Percentiles rank a stretch among this genome's conserved stretches.
phyloP scores from a whole-genome alignment of 2,888 invertebrate species.

The Drosophila ustulata region DNA sequence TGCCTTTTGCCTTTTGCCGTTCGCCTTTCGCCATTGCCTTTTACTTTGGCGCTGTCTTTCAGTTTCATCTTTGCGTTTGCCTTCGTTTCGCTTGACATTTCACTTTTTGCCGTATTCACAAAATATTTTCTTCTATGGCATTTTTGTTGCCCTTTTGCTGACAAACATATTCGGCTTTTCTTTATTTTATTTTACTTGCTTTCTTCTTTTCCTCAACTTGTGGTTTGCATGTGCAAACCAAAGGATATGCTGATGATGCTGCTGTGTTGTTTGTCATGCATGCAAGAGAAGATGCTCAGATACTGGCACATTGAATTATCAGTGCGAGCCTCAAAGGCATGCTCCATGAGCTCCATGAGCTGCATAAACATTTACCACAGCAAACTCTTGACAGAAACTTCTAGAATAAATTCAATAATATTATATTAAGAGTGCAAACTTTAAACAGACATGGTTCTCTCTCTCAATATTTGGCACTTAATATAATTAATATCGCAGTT shows the following conservation, averaged over 20 bases:
- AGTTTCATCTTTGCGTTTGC: conserved; percentile 45
- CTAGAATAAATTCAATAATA: not conserved
- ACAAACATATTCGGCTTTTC: conserved; percentile 59
- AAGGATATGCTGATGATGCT: conserved; percentile 38
- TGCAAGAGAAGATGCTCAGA: conserved; percentile 38
- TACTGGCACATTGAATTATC: conserved; percentile 47
- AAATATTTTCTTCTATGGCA: conserved; percentile 48
- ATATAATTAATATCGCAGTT: not conserved
- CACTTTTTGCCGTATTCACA: conserved; percentile 66
- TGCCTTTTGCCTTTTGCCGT: conserved; percentile 1
- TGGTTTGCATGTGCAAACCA: conserved; percentile 41
- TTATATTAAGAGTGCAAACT: not conserved
- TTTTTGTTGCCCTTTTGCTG: conserved; percentile 56
- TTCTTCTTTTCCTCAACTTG: conserved; percentile 15
- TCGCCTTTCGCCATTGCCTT: conserved; percentile 32
- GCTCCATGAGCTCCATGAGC: not conserved
- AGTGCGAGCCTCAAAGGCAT: conserved; percentile 6
- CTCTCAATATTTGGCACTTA: not conserved
- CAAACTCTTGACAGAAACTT: not conserved
- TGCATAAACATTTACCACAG: not conserved
- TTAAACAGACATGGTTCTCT: not conserved
- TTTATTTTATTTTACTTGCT: conserved; percentile 7
- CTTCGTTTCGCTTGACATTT: conserved; percentile 73
- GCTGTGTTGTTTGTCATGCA: conserved; percentile 49
- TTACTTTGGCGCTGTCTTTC: conserved; percentile 36